phyloP scores from a whole-genome alignment of 1,140 invertebrate species.

The Plectus sambesii region DNA sequence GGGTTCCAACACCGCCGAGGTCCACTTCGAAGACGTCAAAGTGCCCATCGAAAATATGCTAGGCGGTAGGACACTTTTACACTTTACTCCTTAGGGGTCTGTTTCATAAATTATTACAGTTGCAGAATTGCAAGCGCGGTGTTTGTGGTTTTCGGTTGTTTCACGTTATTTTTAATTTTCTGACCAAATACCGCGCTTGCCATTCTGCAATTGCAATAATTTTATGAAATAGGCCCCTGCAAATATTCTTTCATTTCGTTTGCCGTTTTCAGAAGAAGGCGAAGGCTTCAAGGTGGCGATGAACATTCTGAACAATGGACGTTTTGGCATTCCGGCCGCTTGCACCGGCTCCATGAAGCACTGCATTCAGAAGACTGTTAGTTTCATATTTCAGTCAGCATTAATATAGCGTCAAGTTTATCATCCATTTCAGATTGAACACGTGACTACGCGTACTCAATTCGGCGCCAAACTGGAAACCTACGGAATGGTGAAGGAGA shows the following conservation, averaged over 20 bases:
- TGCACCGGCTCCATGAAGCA: constrained; percentile 80
- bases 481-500: constrained; percentile 70
- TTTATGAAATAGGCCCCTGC: too few species aligned
- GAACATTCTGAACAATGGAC: constrained; percentile 96
- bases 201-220: too few species aligned
- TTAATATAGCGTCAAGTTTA: constrained; percentile 3
- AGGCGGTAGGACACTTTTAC: constrained; percentile 55
- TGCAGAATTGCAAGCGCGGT: too few species aligned
- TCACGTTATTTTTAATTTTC: too few species aligned
- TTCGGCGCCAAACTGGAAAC: constrained; percentile 75
- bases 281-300: constrained; percentile 99
- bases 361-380: constrained; percentile 71
- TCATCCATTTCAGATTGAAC: constrained; percentile 55
- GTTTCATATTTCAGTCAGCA: too few species aligned
- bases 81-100: not conserved
- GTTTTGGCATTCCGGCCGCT: constrained; percentile 73
- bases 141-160: too few species aligned
- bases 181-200: too few species aligned
- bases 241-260: too few species aligned
- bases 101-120: too few species aligned
- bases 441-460: constrained; percentile 74
- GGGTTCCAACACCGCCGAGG: constrained; percentile 87
- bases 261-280: constrained; percentile 59
- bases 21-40: constrained; percentile 91
- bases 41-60: constrained; percentile 87